Evolutionary conservation across 2,113 vertebrate species (phyloP).

Genomic region (Hippocampus mohnikei): DNA sequence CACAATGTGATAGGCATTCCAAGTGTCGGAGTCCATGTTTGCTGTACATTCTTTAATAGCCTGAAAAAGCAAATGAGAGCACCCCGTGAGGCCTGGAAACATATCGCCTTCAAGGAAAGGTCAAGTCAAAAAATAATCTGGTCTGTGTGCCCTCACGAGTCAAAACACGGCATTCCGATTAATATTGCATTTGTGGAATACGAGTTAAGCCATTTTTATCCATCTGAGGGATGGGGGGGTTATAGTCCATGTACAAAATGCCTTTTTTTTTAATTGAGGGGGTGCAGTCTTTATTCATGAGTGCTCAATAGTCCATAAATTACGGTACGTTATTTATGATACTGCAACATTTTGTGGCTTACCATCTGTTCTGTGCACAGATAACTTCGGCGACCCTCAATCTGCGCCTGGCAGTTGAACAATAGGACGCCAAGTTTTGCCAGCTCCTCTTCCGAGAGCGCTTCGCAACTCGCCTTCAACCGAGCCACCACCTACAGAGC

Average conservation of each 20-base stretch:
- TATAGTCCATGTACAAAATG: no score
- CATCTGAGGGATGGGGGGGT: no score
- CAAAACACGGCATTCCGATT: no score
- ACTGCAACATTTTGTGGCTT: neutral
- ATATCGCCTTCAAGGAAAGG: no score
- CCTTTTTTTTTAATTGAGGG: no score
- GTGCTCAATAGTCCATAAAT: no score
- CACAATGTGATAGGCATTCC: conserved; percentile 82
- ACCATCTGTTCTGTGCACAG: conserved; percentile 71
- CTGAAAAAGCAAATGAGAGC: conserved; percentile 43
- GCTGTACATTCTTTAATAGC: conserved; percentile 74
- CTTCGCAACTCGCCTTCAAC: conserved; percentile 63
- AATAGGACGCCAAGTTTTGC: conserved; percentile 72
- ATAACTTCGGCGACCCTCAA: conserved; percentile 64
- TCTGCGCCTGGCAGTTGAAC: conserved; percentile 75
- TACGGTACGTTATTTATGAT: no score
- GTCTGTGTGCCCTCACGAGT: no score
- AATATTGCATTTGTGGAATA: no score
- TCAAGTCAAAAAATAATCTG: no score
- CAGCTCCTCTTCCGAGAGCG: conserved; percentile 74
- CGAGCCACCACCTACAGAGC: conserved; percentile 60
- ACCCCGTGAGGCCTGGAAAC: neutral
- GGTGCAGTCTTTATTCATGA: no score
- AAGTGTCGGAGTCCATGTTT: conserved; percentile 77
- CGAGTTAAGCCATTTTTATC: no score